Conservation (phyloP, 2,888 invertebrate species). For the Cybosia mesomella region DNA sequence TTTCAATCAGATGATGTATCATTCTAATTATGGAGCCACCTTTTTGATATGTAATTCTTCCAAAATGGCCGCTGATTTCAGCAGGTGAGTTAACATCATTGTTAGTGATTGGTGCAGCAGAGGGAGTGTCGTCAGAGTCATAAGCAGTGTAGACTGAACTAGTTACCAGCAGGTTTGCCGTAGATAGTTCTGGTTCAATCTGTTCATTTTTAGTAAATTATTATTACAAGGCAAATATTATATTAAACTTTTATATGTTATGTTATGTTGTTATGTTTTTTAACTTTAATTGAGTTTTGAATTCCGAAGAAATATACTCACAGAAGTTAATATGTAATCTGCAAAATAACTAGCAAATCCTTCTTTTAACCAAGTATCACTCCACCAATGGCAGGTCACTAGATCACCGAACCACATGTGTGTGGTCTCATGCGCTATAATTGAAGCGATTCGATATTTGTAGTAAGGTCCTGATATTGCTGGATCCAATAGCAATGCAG, state of each 20-base stretch:
- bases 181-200: slow-evolving; percentile 88
- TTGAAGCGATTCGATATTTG: slow-evolving; percentile 86
- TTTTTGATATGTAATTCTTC: slow-evolving; percentile 90
- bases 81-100: slow-evolving; percentile 86
- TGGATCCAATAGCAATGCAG: slow-evolving; percentile 78
- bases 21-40: slow-evolving; percentile 85
- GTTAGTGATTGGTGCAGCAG: slow-evolving; percentile 86
- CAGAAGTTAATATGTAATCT: slow-evolving; percentile 85
- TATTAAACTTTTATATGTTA: no score
- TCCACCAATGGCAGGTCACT: slow-evolving; percentile 93
- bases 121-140: slow-evolving; percentile 83
- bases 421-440: slow-evolving; percentile 92
- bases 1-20: slow-evolving; percentile 80
- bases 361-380: slow-evolving; percentile 90
- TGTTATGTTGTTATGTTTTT: no score
- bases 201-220: slow-evolving; percentile 52
- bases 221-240: no score
- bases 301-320: slow-evolving; percentile 41
- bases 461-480: slow-evolving; percentile 77
- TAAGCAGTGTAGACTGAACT: slow-evolving; percentile 90
- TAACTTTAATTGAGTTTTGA: background rate
- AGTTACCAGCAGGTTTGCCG: slow-evolving; percentile 88
- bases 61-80: slow-evolving; percentile 89
- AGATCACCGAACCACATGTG: slow-evolving; percentile 95
- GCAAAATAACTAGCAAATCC: slow-evolving; percentile 92